Evolutionary conservation across 1,140 invertebrate genomes (phyloP).

Genomic region (Euwallacea fornicatus): DNA sequence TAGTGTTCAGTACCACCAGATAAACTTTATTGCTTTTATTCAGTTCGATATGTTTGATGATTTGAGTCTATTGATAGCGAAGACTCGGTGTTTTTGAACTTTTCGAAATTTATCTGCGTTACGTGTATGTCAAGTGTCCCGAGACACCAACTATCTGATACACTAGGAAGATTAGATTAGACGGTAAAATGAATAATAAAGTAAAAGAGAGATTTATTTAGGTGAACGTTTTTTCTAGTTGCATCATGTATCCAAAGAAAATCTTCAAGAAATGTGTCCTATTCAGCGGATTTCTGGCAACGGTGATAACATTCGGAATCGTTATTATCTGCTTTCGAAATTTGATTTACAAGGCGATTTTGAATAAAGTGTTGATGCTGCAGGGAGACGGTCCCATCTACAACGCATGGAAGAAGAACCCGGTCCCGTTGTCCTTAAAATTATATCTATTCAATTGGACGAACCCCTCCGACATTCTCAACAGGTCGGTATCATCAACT

Average conservation of each 20-base stretch:
- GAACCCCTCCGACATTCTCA: slow-evolving; percentile 64
- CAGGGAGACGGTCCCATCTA: slow-evolving; percentile 24
- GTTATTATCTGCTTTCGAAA: slow-evolving; percentile 35
- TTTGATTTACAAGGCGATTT: slow-evolving; percentile 38
- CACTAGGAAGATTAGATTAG: too few species aligned
- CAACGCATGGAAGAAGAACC: slow-evolving; percentile 41
- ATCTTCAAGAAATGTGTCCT: slow-evolving; percentile 13
- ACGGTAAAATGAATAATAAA: too few species aligned
- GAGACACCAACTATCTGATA: too few species aligned
- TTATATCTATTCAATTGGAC: slow-evolving; percentile 84
- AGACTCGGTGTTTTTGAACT: too few species aligned
- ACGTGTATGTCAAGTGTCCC: too few species aligned
- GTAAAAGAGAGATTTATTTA: too few species aligned
- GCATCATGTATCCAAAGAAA: slow-evolving; percentile 34
- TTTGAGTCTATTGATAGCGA: too few species aligned
- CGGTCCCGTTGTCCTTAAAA: slow-evolving; percentile 57
- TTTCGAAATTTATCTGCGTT: too few species aligned
- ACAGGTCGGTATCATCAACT: slow-evolving; percentile 23
- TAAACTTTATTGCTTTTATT: too few species aligned
- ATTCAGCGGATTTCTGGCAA: slow-evolving; percentile 22
- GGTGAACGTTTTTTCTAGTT: background rate
- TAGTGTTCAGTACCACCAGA: too few species aligned
- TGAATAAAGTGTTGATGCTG: slow-evolving; percentile 32
- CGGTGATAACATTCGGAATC: slow-evolving; percentile 38
- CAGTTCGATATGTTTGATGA: too few species aligned